Evolutionary conservation across 2,888 invertebrate genomes (phyloP).

Genomic region (Miltochrista miniata): DNA sequence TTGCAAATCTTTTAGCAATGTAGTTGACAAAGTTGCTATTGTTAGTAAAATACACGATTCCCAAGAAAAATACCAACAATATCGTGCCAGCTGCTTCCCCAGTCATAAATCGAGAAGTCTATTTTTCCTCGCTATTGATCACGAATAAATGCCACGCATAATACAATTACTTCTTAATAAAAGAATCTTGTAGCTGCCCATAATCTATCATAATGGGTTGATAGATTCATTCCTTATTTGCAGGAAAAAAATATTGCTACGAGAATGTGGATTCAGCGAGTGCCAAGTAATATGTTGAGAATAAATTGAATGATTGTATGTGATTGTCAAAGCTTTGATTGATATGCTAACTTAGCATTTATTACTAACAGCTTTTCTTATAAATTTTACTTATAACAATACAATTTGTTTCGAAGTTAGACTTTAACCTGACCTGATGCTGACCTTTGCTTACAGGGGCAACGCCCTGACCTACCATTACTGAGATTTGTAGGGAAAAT

Average conservation of each 20-base stretch:
- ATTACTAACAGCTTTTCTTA: too few relatives aligned
- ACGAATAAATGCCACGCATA: constrained; percentile 26
- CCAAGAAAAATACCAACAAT: background rate
- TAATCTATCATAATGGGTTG: constrained; percentile 26
- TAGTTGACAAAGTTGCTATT: too few relatives aligned
- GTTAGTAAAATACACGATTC: too few relatives aligned
- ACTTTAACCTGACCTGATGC: too few relatives aligned
- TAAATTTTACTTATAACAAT: too few relatives aligned
- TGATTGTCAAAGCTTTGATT: constrained; percentile 8
- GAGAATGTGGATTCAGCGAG: constrained; percentile 37
- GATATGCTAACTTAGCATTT: constrained; percentile 7
- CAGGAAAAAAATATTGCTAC: constrained; percentile 25
- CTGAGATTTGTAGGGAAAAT: too few relatives aligned
- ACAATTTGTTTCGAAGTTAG: too few relatives aligned
- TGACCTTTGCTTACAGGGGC: too few relatives aligned
- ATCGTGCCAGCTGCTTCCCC: background rate
- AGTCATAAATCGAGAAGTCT: constrained; percentile 16
- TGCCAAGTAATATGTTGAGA: constrained; percentile 22
- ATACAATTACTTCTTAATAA: constrained; percentile 15
- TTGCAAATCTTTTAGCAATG: too few relatives aligned
- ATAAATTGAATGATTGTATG: constrained; percentile 11
- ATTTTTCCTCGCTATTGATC: constrained; percentile 28
- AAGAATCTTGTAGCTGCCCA: constrained; percentile 26
- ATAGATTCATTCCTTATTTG: constrained; percentile 29
- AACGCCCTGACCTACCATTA: too few relatives aligned